phyloP scores from a whole-genome alignment of 2,888 invertebrate genomes.

The Trissolcus brochymenae region DNA sequence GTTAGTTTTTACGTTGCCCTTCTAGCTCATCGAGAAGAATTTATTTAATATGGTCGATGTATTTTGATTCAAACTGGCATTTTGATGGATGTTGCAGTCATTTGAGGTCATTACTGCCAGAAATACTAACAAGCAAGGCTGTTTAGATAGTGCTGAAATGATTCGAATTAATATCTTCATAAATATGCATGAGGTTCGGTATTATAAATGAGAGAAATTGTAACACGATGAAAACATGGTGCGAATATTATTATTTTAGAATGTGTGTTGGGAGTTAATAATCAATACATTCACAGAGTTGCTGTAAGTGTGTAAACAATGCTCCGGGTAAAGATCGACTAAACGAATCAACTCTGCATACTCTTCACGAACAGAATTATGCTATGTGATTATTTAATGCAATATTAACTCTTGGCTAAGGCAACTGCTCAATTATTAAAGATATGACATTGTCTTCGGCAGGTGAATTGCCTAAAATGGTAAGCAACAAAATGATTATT shows the following conservation, averaged over 20 bases:
- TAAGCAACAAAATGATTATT: conserved; percentile 50
- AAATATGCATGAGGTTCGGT: conserved; percentile 2
- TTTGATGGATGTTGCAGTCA: too few species aligned
- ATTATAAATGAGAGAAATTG: conserved; percentile 2
- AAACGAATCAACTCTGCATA: conserved; percentile 43
- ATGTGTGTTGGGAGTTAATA: not conserved
- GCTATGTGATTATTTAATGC: conserved; percentile 49
- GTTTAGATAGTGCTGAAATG: not conserved
- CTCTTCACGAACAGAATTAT: conserved; percentile 23
- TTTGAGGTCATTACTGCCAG: too few species aligned
- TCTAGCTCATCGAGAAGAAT: too few species aligned
- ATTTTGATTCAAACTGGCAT: too few species aligned
- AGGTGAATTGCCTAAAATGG: conserved; percentile 39
- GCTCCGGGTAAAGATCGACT: conserved; percentile 20
- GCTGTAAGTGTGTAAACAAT: conserved; percentile 25
- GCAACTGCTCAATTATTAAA: conserved; percentile 47
- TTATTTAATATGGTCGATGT: too few species aligned
- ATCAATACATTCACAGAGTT: not conserved
- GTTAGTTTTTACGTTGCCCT: too few species aligned
- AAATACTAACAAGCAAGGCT: too few species aligned
- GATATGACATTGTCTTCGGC: conserved; percentile 29
- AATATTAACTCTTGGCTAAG: conserved; percentile 42
- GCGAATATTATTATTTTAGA: conserved; percentile 15
- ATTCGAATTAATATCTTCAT: not conserved
- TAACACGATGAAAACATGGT: too few species aligned